Evolutionary conservation across 2,888 invertebrate genomes (phyloP), one percentile per base, ranked within the genome.

Genomic region (Tetramorium bicarinatum): DNA sequence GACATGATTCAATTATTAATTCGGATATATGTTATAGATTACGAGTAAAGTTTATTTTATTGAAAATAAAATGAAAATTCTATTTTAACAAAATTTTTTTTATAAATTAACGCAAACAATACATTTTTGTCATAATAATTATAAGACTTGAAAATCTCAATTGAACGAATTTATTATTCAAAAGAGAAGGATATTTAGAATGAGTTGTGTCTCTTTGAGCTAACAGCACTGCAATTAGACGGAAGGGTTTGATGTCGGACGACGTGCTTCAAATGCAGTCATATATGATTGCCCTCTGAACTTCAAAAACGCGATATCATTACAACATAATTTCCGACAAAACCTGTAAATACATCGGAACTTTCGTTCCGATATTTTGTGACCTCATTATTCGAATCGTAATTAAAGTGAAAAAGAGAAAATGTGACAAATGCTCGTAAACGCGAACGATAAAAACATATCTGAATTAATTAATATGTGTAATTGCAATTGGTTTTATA

Each of bases 181-280:
- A n/a, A 29, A 41, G 8, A 9, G 18, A 67, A 18, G 8, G 18
- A 76, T 52, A n/a, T 13, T 11, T 38, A 8, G 21, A 67, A 41
- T 67, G 29, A 69, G 34, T 76, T 67, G 38, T 64, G 38, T 67
- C 25, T 77, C 41, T 77, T 77, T 67, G 77, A 77, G 15, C n/a
- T n/a, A 69, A 56, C 7, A 79, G 54, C 21, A 38, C 41, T 77
- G 66, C 77, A 79, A 69, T 79, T 69, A 79, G 54, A 44, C 18
- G 11, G 21, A 69, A 69, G 13, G 52, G 25, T 76, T 76, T 76
- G 38, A 76, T 76, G 18, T 54, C 69, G 29, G 25, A 56, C 4
- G 8, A 29, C 54, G n/a, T 67, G n/a, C 54, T 44, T 79, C 15
- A 79, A 69, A 41, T 54, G 29, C n/a, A 54, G 69, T 69, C 54